Conservation (phyloP, 2,113 vertebrate species). For the Pristiophorus japonicus region DNA sequence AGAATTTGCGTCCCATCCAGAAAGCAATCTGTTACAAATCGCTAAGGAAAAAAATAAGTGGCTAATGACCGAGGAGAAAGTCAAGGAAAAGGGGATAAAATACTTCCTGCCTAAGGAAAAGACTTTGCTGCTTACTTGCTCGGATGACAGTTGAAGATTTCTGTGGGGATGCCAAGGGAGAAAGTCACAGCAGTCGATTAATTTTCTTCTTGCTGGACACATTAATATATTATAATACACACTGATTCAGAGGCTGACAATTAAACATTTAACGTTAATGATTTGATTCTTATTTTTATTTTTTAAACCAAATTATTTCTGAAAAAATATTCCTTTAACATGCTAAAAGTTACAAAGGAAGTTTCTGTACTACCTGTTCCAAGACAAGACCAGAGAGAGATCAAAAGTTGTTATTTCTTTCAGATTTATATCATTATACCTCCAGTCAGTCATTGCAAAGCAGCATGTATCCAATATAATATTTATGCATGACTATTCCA, state of each 20-base stretch:
- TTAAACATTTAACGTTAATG: no score
- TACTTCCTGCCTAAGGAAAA: not conserved
- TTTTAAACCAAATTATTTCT: not conserved
- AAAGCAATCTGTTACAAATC: slow-evolving; percentile 1
- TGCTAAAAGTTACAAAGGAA: not conserved
- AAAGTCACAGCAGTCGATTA: not conserved
- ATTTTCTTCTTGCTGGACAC: not conserved
- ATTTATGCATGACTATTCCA: not conserved
- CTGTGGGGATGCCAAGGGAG: not conserved
- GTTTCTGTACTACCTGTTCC: not conserved
- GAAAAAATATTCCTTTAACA: not conserved
- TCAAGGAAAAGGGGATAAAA: not conserved
- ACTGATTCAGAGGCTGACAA: not conserved
- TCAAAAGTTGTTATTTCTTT: not conserved
- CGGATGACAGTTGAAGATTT: not conserved
- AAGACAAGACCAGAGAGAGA: not conserved
- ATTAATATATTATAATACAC: not conserved
- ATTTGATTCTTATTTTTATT: not conserved
- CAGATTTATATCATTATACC: not conserved
- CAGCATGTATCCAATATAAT: not conserved
- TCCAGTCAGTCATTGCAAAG: not conserved
- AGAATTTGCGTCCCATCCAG: not conserved
- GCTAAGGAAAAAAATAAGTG: not conserved
- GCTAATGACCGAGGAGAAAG: not conserved
- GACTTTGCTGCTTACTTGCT: not conserved